Evolutionary conservation across 2,113 vertebrate genomes (phyloP).

Genomic region (Esox niger): DNA sequence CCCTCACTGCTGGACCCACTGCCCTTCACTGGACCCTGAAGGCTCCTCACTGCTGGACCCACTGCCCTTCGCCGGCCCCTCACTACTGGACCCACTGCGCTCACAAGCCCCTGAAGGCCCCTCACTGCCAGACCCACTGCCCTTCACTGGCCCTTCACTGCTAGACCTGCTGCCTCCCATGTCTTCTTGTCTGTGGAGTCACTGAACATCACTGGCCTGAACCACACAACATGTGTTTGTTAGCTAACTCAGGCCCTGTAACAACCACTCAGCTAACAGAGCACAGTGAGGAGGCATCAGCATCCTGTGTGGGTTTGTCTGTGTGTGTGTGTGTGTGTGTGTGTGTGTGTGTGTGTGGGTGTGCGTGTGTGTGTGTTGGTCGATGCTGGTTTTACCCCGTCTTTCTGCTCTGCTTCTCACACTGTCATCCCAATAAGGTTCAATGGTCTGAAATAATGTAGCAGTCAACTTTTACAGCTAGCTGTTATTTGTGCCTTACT

Average conservation of each 20-base stretch:
- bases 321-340: neutral
- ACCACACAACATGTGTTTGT: conserved; percentile 59
- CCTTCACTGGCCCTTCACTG: too few relatives aligned
- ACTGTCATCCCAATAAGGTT: conserved; percentile 3
- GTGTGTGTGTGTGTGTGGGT: neutral
- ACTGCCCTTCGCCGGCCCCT: too few relatives aligned
- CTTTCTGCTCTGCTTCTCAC: neutral
- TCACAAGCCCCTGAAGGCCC: too few relatives aligned
- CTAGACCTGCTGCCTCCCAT: too few relatives aligned
- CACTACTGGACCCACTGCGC: too few relatives aligned
- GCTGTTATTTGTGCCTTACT: neutral
- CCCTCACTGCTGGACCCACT: too few relatives aligned
- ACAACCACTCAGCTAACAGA: conserved; percentile 47
- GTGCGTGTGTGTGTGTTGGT: neutral
- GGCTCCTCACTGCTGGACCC: too few relatives aligned
- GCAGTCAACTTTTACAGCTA: neutral
- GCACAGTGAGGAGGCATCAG: neutral
- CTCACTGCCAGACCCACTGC: too few relatives aligned
- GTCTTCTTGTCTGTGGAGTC: too few relatives aligned
- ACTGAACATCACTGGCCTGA: conserved; percentile 49
- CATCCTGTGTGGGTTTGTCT: too few relatives aligned
- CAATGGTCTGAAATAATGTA: neutral
- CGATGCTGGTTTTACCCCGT: neutral
- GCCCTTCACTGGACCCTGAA: too few relatives aligned
- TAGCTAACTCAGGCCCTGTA: conserved; percentile 58